Conservation (phyloP, 2,113 vertebrate genomes). For the Anthoscopus minutus region DNA sequence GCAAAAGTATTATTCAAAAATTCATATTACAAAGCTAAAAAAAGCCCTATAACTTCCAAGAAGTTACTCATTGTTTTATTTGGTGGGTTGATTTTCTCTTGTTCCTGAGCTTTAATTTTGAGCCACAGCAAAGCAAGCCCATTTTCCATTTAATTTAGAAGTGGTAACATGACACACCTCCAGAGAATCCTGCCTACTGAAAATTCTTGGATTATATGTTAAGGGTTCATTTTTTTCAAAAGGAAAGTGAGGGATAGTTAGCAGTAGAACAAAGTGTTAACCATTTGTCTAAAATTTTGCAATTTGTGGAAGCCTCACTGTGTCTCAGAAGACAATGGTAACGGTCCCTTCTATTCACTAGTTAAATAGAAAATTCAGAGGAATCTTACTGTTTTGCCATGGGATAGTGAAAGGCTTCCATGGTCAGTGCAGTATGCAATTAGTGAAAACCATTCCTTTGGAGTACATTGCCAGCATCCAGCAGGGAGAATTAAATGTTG, state of each 20-base stretch:
- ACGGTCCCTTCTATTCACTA: not conserved
- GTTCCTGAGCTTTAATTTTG: not conserved
- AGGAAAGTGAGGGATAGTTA: not conserved
- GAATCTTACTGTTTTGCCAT: not conserved
- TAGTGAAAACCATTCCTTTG: not conserved
- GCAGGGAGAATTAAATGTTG: constrained; percentile 1
- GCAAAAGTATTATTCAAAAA: not conserved
- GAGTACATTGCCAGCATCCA: not conserved
- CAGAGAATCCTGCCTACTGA: not conserved
- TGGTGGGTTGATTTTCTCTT: not conserved
- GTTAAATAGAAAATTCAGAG: not conserved
- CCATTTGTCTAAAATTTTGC: not conserved
- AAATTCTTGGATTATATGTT: not conserved
- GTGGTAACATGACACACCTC: not conserved
- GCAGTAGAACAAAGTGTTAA: not conserved
- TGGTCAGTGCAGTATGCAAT: not conserved
- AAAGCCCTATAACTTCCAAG: not conserved
- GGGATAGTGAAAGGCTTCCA: not conserved
- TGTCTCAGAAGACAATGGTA: not conserved
- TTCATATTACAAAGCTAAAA: not conserved
- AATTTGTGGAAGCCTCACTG: not conserved
- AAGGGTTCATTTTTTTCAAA: not conserved
- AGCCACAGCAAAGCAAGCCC: not conserved
- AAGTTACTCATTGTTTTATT: not conserved
- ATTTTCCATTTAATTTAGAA: not conserved